A percentile compares a stretch with the other conserved stretches of the same genome.
Conservation (phyloP, 2,888 invertebrate species). For the Sacculina carcini region DNA sequence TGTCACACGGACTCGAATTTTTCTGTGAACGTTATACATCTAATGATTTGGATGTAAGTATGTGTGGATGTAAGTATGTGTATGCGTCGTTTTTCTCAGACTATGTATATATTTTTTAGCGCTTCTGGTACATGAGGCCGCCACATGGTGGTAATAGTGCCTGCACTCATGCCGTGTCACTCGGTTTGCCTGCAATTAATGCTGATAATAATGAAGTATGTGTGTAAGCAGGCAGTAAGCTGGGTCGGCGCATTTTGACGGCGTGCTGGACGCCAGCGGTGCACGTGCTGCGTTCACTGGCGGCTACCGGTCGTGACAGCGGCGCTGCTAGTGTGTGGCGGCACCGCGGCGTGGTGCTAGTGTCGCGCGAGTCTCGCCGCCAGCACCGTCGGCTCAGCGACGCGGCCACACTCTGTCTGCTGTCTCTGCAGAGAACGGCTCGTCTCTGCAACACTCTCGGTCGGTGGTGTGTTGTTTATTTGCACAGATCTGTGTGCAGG, state of each 20-base stretch:
- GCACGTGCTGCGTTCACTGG: conserved; percentile 51
- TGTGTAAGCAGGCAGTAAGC: conserved; percentile 20
- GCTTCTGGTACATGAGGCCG: too few species aligned
- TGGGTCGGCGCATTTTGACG: conserved; percentile 39
- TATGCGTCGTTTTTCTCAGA: too few species aligned
- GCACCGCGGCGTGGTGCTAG: conserved; percentile 42
- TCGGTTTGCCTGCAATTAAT: neutral
- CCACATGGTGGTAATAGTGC: too few species aligned
- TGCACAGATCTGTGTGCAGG: too few species aligned
- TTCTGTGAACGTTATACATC: too few species aligned
- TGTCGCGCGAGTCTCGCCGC: conserved; percentile 23
- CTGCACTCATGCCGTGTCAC: neutral
- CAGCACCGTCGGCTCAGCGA: conserved; percentile 33
- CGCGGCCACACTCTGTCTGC: conserved; percentile 58
- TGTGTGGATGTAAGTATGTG: too few species aligned
- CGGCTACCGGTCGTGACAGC: conserved; percentile 26
- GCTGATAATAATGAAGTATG: too few species aligned
- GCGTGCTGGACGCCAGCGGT: conserved; percentile 82
- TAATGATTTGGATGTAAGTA: too few species aligned
- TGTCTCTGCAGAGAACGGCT: conserved; percentile 73
- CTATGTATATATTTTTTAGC: too few species aligned
- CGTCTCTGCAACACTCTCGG: conserved; percentile 61
- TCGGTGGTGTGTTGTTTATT: too few species aligned
- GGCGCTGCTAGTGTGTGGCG: conserved; percentile 23
- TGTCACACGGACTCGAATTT: too few species aligned